These are phyloP conservation scores for Sisor rabdophorus DNA, from an alignment of 2,113 vertebrate genomes.

Conservation along the genomic window DNA sequence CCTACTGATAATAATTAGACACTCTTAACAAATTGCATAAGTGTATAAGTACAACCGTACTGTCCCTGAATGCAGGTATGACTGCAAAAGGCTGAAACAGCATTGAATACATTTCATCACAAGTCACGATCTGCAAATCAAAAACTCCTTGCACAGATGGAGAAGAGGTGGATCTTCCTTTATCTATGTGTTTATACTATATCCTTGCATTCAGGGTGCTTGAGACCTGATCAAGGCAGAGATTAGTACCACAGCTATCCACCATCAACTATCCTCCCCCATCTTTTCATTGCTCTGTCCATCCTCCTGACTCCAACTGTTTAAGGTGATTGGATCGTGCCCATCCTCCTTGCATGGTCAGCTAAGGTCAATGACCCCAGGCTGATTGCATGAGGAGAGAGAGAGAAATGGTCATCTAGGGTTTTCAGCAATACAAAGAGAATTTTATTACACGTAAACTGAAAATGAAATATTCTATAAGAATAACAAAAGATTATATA, in stretches of 20 bases:
- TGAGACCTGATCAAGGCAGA: constrained; percentile 57
- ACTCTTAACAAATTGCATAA: background rate
- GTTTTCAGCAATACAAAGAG: constrained; percentile 33
- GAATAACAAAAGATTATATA: background rate
- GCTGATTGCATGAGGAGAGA: constrained; percentile 54
- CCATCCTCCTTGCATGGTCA: constrained; percentile 64
- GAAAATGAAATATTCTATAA: background rate
- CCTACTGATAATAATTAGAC: background rate
- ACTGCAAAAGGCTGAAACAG: constrained; percentile 8
- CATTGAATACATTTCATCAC: constrained; percentile 13
- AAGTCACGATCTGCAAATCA: constrained; percentile 10
- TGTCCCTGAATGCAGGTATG: background rate
- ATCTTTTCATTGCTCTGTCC: constrained; percentile 37
- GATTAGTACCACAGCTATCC: constrained; percentile 60
- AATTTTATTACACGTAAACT: constrained; percentile 22
- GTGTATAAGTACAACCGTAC: background rate
- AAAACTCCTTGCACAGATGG: constrained; percentile 55
- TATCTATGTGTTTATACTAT: constrained; percentile 33
- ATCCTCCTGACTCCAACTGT: constrained; percentile 65
- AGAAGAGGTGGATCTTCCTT: constrained; percentile 39
- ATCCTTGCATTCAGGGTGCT: constrained; percentile 56
- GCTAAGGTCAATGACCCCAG: constrained; percentile 61
- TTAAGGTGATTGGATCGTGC: constrained; percentile 68
- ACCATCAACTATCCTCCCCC: constrained; percentile 51
- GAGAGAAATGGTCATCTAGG: constrained; percentile 46